phyloP scores from a whole-genome alignment of 92 coral and sea anemone genomes.

The Metridium senile region DNA sequence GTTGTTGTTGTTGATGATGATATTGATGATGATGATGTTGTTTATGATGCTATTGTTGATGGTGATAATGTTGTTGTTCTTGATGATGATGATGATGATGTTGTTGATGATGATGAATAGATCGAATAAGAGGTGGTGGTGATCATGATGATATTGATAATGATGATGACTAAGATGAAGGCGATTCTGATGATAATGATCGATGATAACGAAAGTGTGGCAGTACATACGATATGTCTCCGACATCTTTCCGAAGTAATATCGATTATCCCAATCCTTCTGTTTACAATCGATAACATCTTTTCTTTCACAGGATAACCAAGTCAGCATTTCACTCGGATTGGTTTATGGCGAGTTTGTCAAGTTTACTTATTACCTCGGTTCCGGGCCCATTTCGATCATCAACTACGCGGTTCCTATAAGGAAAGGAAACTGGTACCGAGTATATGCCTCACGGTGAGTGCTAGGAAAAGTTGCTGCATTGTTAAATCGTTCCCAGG shows the following conservation, averaged over 20 bases:
- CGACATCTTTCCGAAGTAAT: too few relatives aligned
- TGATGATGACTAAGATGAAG: not conserved
- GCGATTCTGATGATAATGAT: not conserved
- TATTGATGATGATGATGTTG: not conserved
- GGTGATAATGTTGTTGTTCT: too few relatives aligned
- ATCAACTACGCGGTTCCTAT: conserved; percentile 88
- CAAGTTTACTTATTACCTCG: conserved; percentile 82
- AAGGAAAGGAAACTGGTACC: conserved; percentile 79
- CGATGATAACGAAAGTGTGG: too few relatives aligned
- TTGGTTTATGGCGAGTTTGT: conserved; percentile 63
- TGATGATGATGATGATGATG: not conserved
- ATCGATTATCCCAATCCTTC: too few relatives aligned
- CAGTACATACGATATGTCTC: too few relatives aligned
- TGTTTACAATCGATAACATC: not conserved
- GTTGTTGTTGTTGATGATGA: not conserved
- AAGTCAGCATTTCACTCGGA: conserved; percentile 53
- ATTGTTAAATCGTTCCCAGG: too few relatives aligned
- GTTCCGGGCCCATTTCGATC: conserved; percentile 67
- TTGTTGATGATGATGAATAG: not conserved
- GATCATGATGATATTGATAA: not conserved
- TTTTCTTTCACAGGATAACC: conserved; percentile 39
- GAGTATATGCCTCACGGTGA: conserved; percentile 94
- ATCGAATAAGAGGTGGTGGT: too few relatives aligned
- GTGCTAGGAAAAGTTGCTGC: too few relatives aligned
- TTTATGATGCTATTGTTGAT: not conserved